Evolutionary conservation across 2,113 vertebrate genomes (phyloP).

Genomic region (Prunella fulvescens): DNA sequence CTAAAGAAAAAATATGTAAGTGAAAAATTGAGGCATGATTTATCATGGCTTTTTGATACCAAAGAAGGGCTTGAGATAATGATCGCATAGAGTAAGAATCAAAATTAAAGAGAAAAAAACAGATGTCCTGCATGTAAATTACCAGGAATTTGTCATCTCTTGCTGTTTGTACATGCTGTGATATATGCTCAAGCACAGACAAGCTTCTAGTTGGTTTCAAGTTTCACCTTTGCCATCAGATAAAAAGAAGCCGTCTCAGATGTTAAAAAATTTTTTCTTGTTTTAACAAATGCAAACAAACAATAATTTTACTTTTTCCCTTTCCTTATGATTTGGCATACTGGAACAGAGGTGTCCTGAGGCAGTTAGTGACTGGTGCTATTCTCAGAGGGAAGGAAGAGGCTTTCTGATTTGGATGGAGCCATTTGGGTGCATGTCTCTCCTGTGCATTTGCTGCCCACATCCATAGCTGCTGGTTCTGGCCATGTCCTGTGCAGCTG

Average conservation of each 20-base stretch:
- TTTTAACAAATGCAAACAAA: background rate
- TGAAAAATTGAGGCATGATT: background rate
- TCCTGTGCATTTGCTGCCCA: background rate
- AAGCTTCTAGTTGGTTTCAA: background rate
- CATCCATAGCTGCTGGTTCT: background rate
- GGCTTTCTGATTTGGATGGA: background rate
- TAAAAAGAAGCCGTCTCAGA: background rate
- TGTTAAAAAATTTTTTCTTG: background rate
- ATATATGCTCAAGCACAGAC: background rate
- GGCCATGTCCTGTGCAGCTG: background rate
- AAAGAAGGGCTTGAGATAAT: background rate
- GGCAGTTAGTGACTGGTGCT: background rate
- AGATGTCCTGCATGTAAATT: background rate
- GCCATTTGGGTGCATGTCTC: rapidly evolving
- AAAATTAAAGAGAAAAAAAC: background rate
- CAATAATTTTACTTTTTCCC: background rate
- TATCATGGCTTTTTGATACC: background rate
- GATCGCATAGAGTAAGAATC: background rate
- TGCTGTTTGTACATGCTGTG: background rate
- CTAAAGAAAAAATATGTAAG: background rate
- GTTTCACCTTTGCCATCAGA: background rate
- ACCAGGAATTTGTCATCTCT: background rate
- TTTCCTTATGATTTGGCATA: rapidly evolving
- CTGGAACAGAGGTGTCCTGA: background rate
- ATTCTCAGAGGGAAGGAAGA: background rate